These are phyloP conservation scores for Orcinus orca DNA, from an alignment of 2,113 vertebrate species.

Conservation along the genomic window DNA sequence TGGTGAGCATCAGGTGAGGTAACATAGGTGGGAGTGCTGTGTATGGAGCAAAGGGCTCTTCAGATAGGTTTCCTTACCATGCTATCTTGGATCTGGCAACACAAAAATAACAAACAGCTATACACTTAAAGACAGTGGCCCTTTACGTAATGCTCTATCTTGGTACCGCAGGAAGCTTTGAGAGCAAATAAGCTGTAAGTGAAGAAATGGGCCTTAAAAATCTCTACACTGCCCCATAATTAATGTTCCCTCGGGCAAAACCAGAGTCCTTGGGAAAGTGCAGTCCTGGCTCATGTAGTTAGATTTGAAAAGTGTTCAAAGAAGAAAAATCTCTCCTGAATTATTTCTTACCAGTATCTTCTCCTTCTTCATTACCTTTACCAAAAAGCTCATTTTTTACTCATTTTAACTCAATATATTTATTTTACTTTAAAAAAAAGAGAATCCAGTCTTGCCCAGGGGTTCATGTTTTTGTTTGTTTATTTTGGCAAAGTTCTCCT, in stretches of 20 bases:
- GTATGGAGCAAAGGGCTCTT: background rate
- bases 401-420: background rate
- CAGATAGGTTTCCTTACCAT: background rate
- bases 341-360: background rate
- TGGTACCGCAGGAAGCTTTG: background rate
- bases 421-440: background rate
- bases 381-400: background rate
- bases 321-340: background rate
- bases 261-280: background rate
- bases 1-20: background rate
- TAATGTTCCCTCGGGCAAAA: background rate
- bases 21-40: background rate
- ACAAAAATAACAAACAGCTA: background rate
- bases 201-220: background rate
- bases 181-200: background rate
- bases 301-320: background rate
- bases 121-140: background rate
- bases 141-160: background rate
- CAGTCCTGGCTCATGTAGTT: background rate
- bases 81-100: background rate
- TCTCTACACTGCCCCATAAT: background rate
- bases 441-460: background rate
- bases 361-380: background rate
- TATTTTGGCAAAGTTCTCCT: background rate
- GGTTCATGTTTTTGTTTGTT: background rate